Percentiles rank a stretch among this genome's conserved stretches.
Evolutionary conservation across 2,797 vertebrate species (phyloP).

Genomic region (Leptodactylus fallax): DNA sequence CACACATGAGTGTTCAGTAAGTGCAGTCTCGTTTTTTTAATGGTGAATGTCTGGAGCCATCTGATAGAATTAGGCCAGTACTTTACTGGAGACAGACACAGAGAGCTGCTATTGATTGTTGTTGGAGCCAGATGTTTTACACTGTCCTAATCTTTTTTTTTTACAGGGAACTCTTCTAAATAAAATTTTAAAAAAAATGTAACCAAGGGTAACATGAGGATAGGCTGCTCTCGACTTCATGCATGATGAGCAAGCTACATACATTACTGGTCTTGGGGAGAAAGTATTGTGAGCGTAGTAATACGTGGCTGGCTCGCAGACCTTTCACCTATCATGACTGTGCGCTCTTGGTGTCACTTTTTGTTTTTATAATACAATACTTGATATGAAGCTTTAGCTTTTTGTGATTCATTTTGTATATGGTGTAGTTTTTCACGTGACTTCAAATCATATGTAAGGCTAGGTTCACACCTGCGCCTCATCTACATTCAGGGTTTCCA

Average conservation of each 20-base stretch:
- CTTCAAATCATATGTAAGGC: too few species aligned
- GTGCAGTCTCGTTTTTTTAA: slow-evolving; percentile 48
- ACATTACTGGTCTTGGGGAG: too few species aligned
- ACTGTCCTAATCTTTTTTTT: slow-evolving; percentile 25
- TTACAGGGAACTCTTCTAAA: slow-evolving; percentile 7
- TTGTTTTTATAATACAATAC: too few species aligned
- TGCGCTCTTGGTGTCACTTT: too few species aligned
- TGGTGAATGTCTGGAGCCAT: slow-evolving; percentile 62
- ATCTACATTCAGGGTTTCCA: too few species aligned
- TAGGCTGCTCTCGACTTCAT: neutral
- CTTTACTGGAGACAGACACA: slow-evolving; percentile 60
- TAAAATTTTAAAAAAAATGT: slow-evolving; percentile 10
- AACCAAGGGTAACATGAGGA: slow-evolving; percentile 18
- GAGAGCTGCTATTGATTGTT: slow-evolving; percentile 60
- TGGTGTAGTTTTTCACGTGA: too few species aligned
- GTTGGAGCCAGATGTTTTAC: slow-evolving; percentile 60
- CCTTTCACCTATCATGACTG: too few species aligned
- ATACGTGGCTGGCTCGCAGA: too few species aligned
- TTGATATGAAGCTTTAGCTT: too few species aligned
- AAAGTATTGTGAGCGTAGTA: too few species aligned
- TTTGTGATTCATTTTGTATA: too few species aligned
- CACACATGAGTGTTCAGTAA: slow-evolving; percentile 58
- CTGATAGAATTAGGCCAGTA: slow-evolving; percentile 59
- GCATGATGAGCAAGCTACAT: neutral
- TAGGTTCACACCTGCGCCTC: too few species aligned